Percentiles rank a stretch among this genome's conserved stretches.
These are phyloP conservation scores for Agelaius phoeniceus DNA, from an alignment of 2,113 vertebrate species.

Conservation along the genomic window DNA sequence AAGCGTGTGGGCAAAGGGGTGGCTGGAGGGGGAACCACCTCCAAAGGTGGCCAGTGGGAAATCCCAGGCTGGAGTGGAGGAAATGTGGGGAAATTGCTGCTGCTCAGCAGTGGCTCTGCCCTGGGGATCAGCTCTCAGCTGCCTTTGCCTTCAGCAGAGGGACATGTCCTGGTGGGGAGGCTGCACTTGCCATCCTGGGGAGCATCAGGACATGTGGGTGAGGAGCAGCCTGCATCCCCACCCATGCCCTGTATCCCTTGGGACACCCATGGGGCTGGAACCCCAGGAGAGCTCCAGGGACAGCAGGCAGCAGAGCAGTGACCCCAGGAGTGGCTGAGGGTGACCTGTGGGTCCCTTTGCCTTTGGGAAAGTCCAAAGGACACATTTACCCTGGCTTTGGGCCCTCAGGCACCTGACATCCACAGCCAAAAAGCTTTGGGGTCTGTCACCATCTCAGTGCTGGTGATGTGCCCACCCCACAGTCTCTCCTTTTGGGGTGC, in stretches of 20 bases:
- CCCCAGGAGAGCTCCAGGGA: neutral
- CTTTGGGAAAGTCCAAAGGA: neutral
- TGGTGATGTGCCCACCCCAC: neutral
- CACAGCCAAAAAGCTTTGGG: neutral
- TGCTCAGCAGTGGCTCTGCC: neutral
- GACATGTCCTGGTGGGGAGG: neutral
- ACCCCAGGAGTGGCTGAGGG: neutral
- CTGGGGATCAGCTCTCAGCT: neutral
- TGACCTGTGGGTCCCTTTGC: neutral
- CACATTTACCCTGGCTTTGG: accelerated
- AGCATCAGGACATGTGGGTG: neutral
- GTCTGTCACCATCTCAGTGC: neutral
- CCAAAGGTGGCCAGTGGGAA: neutral
- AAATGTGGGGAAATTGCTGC: neutral
- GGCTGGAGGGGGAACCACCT: neutral
- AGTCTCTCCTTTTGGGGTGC: neutral
- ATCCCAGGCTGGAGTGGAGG: neutral
- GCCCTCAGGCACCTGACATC: accelerated
- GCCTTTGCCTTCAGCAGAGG: neutral
- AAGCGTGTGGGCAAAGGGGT: neutral
- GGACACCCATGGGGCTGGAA: neutral
- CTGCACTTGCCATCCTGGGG: neutral
- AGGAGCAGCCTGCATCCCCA: neutral
- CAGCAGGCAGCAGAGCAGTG: neutral
- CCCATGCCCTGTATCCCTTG: neutral